Evolutionary conservation across 1,140 invertebrate genomes (phyloP).

Genomic region (Tetraneura akinire): DNA sequence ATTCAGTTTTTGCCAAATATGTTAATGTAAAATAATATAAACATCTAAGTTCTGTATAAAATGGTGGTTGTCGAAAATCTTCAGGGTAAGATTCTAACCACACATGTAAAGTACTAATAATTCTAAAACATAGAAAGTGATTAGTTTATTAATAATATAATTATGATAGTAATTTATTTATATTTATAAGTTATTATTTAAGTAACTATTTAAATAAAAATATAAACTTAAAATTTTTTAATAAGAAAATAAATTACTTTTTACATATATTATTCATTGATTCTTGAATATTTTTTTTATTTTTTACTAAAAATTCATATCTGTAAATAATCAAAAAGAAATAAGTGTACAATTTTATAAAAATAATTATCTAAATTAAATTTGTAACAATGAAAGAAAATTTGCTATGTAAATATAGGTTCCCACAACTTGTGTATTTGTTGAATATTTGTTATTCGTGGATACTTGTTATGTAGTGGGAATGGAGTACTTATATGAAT

Average conservation of each 20-base stretch:
- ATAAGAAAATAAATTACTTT: slow-evolving; percentile 64
- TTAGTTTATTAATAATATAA: too few relatives aligned
- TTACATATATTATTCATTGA: slow-evolving; percentile 68
- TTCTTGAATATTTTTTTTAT: slow-evolving; percentile 58
- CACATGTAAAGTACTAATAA: slow-evolving; percentile 84
- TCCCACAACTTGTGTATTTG: too few relatives aligned
- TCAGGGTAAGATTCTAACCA: slow-evolving; percentile 97
- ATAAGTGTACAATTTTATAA: not conserved
- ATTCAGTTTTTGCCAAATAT: slow-evolving; percentile 76
- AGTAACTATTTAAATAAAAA: not conserved
- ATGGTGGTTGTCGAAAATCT: slow-evolving; percentile 90
- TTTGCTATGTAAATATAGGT: too few relatives aligned
- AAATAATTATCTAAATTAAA: not conserved
- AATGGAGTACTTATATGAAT: too few relatives aligned
- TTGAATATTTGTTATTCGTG: too few relatives aligned
- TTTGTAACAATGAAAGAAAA: too few relatives aligned
- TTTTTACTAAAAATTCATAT: slow-evolving; percentile 59
- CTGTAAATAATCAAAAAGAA: slow-evolving; percentile 53
- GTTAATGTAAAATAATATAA: slow-evolving; percentile 82
- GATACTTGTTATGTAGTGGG: too few relatives aligned
- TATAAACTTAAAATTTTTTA: not conserved
- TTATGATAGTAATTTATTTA: too few relatives aligned
- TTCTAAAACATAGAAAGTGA: slow-evolving; percentile 63
- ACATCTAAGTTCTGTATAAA: slow-evolving; percentile 76
- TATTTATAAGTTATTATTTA: not conserved